Evolutionary conservation across 2,113 vertebrate species (phyloP), one percentile per base, ranked within the genome.

Genomic region (Rhodinocichla rosea): DNA sequence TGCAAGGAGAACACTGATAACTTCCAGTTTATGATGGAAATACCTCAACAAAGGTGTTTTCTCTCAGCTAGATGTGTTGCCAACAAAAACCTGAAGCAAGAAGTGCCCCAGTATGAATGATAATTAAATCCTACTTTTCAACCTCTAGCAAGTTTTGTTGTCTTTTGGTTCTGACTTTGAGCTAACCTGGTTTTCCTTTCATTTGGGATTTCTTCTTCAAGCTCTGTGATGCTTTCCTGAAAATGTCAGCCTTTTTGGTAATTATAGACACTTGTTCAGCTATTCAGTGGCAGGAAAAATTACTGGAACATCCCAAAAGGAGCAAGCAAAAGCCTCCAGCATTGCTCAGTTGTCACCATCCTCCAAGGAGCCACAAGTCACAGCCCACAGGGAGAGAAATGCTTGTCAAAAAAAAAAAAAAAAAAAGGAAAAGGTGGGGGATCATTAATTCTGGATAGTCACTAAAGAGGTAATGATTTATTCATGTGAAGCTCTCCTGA

Each of bases 391-490:
- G 17, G 15, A 81, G 75, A 86, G 30, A 42, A 83, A 14, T 0
- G 33, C 63, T 83, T 65, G 53, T 77, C 74, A 87, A 37, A 85
- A 83, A 91, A 87, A 75, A 69, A 67, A 78, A 75, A 70, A 40
- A 53, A 86, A 47, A 84, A 53, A 71, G 83, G 40, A 84, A 82
- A 88, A 47, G 81, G 64, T 49, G 64, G 60, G 50, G 57, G 65
- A 87, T 71, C 74, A 44, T 84, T 81, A 88, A 92, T 88, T 74
- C 75, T 27, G 42, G 68, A 12, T 40, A 53, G 33, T 77, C 32
- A 10, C 30, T 92, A 44, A 94, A 75, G 52, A 92, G 60, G 52
- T 56, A 64, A 79, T 87, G 77, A 87, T 78, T 94, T 93, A 94
- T 89, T 91, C 80, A 83, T 75, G 52, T 5, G 40, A 39, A 79